phyloP scores from a whole-genome alignment of 2,888 invertebrate genomes.

The Cantharis rufa region DNA sequence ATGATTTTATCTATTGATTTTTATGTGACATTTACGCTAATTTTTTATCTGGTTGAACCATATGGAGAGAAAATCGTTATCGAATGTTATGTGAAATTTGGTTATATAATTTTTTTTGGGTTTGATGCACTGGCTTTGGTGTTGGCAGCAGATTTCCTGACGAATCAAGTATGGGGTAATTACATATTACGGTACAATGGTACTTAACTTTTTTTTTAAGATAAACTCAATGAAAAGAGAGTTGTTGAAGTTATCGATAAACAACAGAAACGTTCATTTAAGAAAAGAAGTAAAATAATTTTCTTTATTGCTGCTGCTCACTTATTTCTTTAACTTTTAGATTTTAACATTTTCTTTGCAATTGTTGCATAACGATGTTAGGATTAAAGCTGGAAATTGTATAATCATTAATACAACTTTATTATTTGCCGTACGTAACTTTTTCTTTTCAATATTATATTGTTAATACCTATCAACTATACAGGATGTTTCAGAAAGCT shows the following conservation, averaged over 20 bases:
- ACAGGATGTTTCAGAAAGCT: no score
- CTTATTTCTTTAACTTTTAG: neutral
- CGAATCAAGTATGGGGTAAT: neutral
- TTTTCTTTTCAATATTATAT: no score
- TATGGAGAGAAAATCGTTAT: neutral
- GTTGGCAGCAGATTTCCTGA: neutral
- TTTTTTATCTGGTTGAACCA: neutral
- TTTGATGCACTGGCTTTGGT: neutral
- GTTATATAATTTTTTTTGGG: neutral
- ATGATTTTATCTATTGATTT: neutral
- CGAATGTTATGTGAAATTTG: neutral
- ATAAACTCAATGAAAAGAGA: neutral
- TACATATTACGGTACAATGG: neutral
- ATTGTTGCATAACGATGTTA: neutral
- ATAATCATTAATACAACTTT: neutral
- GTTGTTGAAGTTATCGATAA: neutral
- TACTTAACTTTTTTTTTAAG: neutral
- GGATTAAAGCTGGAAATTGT: neutral
- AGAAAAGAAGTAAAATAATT: neutral
- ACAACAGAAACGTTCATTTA: neutral
- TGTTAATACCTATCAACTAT: no score
- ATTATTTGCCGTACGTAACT: neutral
- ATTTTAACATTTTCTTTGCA: neutral
- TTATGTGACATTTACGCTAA: neutral
- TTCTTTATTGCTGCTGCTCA: neutral